A percentile compares a stretch with the other conserved stretches of the same genome.
These are phyloP conservation scores for Tapirus indicus DNA, from an alignment of 2,797 vertebrate genomes.

Conservation along the genomic window DNA sequence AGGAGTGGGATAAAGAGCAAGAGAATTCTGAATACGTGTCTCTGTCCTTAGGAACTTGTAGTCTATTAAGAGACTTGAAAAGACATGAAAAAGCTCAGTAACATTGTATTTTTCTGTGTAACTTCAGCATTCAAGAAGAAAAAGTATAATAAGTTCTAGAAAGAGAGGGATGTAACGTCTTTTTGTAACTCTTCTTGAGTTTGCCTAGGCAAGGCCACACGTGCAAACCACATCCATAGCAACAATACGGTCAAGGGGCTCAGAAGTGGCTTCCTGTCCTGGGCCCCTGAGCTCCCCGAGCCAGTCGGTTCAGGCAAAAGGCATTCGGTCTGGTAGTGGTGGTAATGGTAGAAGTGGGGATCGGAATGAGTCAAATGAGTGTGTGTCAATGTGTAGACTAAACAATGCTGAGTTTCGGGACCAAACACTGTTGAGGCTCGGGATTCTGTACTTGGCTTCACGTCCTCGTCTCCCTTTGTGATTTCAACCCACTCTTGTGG, in stretches of 20 bases:
- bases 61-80: constrained; percentile 16
- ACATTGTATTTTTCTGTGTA: background rate
- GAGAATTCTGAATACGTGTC: background rate
- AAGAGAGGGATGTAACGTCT: background rate
- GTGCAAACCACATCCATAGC: background rate
- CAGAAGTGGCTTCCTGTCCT: background rate
- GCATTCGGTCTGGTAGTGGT: too few relatives aligned
- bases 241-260: background rate
- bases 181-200: background rate
- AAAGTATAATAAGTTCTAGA: constrained; percentile 1
- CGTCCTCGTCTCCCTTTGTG: background rate
- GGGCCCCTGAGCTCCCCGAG: background rate
- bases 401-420: background rate
- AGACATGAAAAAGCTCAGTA: background rate
- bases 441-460: background rate
- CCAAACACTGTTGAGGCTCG: background rate
- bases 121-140: background rate
- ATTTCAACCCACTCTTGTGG: background rate
- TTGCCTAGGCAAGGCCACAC: background rate
- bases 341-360: too few relatives aligned
- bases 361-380: background rate
- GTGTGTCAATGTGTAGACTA: background rate
- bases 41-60: background rate
- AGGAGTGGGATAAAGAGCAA: background rate
- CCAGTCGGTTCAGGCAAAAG: background rate